A percentile compares a stretch with the other conserved stretches of the same genome.
Conservation (phyloP, 2,797 vertebrate species). For the Chiroxiphia lanceolata region DNA sequence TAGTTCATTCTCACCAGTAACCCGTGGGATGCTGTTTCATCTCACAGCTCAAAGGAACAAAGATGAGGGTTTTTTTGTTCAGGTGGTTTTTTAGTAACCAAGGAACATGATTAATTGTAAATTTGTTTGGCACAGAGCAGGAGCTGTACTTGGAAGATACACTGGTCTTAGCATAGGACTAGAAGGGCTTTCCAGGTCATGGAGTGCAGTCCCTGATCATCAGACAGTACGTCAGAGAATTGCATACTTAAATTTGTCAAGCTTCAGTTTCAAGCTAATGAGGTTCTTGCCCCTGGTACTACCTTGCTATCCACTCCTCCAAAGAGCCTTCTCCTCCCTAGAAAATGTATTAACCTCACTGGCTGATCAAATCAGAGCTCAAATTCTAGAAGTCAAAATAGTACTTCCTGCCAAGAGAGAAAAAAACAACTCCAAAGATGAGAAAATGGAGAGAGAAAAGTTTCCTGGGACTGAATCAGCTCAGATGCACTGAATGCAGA, state of each 20-base stretch:
- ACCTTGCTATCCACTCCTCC: not conserved
- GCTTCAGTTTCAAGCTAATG: conserved; percentile 31
- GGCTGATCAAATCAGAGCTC: not conserved
- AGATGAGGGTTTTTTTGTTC: rapidly evolving
- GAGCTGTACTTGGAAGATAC: not conserved
- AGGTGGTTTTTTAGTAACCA: not conserved
- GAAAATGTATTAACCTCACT: not conserved
- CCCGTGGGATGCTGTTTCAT: not conserved
- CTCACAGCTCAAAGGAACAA: not conserved
- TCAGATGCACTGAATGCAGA: not conserved
- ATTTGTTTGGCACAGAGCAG: not conserved
- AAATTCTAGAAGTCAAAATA: conserved; percentile 1
- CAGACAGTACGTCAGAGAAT: not conserved
- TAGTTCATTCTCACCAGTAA: not conserved
- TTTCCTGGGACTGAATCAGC: not conserved
- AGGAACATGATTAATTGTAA: not conserved
- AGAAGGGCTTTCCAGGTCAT: not conserved
- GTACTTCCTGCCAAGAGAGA: not conserved
- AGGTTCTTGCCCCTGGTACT: conserved; percentile 21
- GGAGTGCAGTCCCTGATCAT: not conserved
- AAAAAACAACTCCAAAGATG: not conserved
- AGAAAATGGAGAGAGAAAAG: not conserved
- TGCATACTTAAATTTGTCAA: conserved; percentile 8
- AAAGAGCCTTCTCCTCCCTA: not conserved
- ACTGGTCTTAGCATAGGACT: not conserved